phyloP scores from a whole-genome alignment of 2,797 vertebrate species.

The Aselliscus stoliczkanus region DNA sequence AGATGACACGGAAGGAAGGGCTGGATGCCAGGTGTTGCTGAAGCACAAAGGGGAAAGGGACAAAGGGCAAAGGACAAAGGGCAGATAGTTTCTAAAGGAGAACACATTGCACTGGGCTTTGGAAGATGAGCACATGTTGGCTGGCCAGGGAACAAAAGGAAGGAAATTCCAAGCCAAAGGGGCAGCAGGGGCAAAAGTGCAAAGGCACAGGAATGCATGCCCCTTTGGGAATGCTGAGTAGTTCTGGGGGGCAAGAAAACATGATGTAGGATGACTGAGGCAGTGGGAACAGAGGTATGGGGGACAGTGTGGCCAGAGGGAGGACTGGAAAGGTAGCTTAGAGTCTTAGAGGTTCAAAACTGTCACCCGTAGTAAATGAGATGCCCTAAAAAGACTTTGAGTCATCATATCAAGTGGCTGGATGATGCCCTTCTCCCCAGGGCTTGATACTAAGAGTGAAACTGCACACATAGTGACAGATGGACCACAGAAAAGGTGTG shows the following conservation, averaged over 20 bases:
- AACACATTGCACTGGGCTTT: background rate
- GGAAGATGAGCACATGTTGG: background rate
- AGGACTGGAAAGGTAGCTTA: background rate
- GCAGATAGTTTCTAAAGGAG: background rate
- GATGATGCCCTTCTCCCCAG: background rate
- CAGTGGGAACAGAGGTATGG: accelerated
- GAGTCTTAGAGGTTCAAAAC: background rate
- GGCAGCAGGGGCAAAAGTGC: background rate
- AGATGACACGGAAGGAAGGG: background rate
- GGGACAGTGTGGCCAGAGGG: background rate
- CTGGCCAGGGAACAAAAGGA: background rate
- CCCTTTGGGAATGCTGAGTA: background rate
- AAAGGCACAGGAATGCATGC: no score
- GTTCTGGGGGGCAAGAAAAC: background rate
- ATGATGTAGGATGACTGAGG: background rate
- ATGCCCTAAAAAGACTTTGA: background rate
- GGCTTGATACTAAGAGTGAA: background rate
- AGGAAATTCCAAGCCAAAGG: background rate
- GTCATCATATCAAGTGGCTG: background rate
- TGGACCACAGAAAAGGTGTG: background rate
- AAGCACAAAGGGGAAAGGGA: background rate
- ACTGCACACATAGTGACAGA: background rate
- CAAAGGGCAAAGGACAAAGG: background rate
- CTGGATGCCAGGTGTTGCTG: background rate
- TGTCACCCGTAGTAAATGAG: background rate